These are phyloP conservation scores for Terebella lapidaria DNA, from an alignment of 2,888 invertebrate genomes.

Conservation along the genomic window DNA sequence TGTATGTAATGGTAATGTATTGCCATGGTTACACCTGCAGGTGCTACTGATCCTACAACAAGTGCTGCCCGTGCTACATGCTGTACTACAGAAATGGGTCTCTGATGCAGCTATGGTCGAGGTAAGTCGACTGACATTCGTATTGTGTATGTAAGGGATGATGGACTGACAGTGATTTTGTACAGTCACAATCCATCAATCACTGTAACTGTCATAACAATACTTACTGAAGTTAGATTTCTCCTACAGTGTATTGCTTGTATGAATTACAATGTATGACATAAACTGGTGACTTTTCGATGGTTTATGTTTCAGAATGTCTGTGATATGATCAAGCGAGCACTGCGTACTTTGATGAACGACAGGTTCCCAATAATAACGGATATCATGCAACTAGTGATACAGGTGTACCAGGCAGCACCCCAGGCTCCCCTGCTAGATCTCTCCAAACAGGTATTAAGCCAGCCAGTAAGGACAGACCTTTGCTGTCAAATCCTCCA, in stretches of 20 bases:
- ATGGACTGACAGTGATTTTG: too few relatives aligned
- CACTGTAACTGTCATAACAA: neutral
- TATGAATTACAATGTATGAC: neutral
- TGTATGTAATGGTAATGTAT: too few relatives aligned
- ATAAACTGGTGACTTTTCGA: too few relatives aligned
- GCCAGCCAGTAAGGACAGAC: too few relatives aligned
- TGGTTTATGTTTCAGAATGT: conserved; percentile 50
- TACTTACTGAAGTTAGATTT: too few relatives aligned
- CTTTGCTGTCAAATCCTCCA: too few relatives aligned
- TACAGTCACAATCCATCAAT: neutral
- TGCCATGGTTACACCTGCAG: too few relatives aligned
- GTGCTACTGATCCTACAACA: conserved; percentile 45
- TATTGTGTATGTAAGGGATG: too few relatives aligned
- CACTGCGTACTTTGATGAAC: conserved; percentile 67
- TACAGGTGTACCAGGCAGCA: conserved; percentile 64
- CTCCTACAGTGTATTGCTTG: neutral
- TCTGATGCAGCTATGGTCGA: conserved; percentile 64
- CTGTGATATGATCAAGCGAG: conserved; percentile 70
- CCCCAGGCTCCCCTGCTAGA: conserved; percentile 70
- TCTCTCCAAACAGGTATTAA: conserved; percentile 71
- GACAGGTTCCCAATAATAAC: conserved; percentile 66
- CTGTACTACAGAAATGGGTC: conserved; percentile 59
- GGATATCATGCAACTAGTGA: conserved; percentile 66
- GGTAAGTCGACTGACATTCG: too few relatives aligned
- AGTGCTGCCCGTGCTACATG: conserved; percentile 39